phyloP scores from a whole-genome alignment of 2,113 vertebrate species.

The Gracilinanus agilis region DNA sequence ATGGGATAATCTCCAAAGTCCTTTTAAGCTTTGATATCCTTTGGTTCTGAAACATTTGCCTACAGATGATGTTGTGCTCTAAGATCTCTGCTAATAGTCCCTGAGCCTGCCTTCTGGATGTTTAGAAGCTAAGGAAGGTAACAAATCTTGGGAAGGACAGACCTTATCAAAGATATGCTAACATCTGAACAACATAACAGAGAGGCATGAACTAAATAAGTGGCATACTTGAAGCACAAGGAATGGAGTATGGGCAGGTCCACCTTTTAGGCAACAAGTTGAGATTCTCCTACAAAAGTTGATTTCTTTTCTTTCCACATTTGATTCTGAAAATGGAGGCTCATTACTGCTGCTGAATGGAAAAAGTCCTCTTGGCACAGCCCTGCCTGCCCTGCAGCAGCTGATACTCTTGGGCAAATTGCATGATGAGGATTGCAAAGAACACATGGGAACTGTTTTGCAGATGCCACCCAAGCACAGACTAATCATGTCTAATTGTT shows the following conservation, averaged over 20 bases:
- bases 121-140: not conserved
- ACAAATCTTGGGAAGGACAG: not conserved
- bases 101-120: not conserved
- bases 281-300: not conserved
- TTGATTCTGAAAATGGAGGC: not conserved
- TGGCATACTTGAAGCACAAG: not conserved
- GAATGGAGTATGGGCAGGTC: not conserved
- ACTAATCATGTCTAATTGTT: not conserved
- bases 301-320: not conserved
- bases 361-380: not conserved
- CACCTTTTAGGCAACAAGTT: not conserved
- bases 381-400: not conserved
- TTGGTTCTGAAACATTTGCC: not conserved
- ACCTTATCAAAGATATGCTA: not conserved
- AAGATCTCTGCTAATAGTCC: not conserved
- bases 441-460: not conserved
- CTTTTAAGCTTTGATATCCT: not conserved
- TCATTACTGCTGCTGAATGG: not conserved
- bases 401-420: not conserved
- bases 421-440: not conserved
- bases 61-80: not conserved
- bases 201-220: not conserved
- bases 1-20: not conserved
- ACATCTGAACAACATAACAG: not conserved
- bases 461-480: not conserved